Conservation (phyloP, 2,888 invertebrate genomes). For the Ectobius pallidus region DNA sequence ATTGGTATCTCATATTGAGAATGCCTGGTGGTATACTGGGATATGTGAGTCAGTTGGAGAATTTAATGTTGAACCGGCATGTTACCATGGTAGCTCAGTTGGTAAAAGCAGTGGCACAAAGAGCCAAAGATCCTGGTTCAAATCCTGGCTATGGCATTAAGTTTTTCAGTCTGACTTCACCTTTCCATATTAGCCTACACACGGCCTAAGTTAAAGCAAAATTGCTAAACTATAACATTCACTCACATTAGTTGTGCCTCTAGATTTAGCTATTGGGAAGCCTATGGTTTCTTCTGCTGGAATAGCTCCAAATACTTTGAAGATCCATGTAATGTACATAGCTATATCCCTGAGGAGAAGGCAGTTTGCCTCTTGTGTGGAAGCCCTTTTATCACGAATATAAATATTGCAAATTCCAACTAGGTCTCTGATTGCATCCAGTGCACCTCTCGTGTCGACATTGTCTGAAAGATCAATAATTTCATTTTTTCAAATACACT, state of each 20-base stretch:
- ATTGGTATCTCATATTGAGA: too few relatives aligned
- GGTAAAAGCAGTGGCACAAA: too few relatives aligned
- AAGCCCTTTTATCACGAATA: conserved; percentile 66
- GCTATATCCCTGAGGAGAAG: conserved; percentile 79
- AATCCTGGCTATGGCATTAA: too few relatives aligned
- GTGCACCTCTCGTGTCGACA: conserved; percentile 87
- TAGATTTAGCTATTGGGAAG: conserved; percentile 66
- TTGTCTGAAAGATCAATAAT: conserved; percentile 71
- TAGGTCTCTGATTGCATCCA: conserved; percentile 85
- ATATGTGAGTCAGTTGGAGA: too few relatives aligned
- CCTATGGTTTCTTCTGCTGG: conserved; percentile 72
- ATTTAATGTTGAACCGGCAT: too few relatives aligned
- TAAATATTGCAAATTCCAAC: conserved; percentile 88
- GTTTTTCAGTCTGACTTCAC: too few relatives aligned
- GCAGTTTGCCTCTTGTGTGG: conserved; percentile 60
- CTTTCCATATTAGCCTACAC: too few relatives aligned
- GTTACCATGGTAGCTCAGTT: too few relatives aligned
- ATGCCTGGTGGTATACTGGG: too few relatives aligned
- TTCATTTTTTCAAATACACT: background rate
- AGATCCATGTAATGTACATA: conserved; percentile 81
- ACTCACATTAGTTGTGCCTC: conserved; percentile 57
- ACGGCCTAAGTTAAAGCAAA: too few relatives aligned
- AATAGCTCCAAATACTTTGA: conserved; percentile 79
- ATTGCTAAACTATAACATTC: too few relatives aligned
- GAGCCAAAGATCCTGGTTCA: too few relatives aligned